These are phyloP conservation scores for Drosophila subquinaria DNA, from an alignment of 2,888 invertebrate species.

Conservation along the genomic window DNA sequence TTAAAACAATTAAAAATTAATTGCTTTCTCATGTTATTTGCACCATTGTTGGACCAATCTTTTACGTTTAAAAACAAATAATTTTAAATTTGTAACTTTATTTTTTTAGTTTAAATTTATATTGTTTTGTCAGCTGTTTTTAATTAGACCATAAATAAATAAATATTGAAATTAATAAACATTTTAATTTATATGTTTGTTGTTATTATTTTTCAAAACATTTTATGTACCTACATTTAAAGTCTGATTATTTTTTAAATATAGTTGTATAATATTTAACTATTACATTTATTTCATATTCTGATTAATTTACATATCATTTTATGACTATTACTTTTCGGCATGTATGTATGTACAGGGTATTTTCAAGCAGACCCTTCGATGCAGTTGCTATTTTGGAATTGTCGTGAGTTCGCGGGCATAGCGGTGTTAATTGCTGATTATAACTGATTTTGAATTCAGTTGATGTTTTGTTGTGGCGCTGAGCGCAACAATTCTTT, in stretches of 20 bases:
- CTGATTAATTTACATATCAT: too few relatives aligned
- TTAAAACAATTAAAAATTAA: too few relatives aligned
- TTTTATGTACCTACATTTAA: too few relatives aligned
- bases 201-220: too few relatives aligned
- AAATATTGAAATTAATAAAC: neutral
- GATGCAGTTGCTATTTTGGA: neutral
- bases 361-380: neutral
- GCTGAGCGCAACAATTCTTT: conserved; percentile 23
- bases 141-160: too few relatives aligned
- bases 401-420: conserved; percentile 8
- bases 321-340: neutral
- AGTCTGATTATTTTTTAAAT: too few relatives aligned
- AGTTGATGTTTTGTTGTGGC: conserved; percentile 43
- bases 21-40: too few relatives aligned
- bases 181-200: neutral
- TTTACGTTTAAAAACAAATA: too few relatives aligned
- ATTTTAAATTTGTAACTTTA: too few relatives aligned
- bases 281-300: neutral
- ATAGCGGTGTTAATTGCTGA: conserved; percentile 39
- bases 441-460: conserved; percentile 54
- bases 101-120: too few relatives aligned
- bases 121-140: too few relatives aligned
- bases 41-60: too few relatives aligned
- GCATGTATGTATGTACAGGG: conserved; percentile 9
- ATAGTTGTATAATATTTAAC: neutral